A percentile compares a stretch with the other conserved stretches of the same genome.
Conservation (phyloP, 2,113 vertebrate genomes). For the Vidua chalybeata region DNA sequence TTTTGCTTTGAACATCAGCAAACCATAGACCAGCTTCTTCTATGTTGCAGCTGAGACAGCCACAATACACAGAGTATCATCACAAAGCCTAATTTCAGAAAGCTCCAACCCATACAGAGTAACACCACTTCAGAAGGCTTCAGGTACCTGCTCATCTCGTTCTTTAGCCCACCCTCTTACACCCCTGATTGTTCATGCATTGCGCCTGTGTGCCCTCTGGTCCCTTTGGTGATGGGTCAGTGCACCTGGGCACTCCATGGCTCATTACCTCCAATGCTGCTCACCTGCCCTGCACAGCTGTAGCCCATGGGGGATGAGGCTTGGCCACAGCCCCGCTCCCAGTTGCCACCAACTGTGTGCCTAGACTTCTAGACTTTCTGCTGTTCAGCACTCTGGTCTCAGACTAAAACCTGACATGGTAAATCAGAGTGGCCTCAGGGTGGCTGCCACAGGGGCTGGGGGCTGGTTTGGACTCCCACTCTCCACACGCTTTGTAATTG, state of each 20-base stretch:
- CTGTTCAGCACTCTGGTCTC: neutral
- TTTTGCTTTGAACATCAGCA: neutral
- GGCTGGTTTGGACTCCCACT: neutral
- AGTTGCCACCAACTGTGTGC: neutral
- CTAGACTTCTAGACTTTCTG: neutral
- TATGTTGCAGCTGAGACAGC: neutral
- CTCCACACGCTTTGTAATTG: neutral
- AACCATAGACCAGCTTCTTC: neutral
- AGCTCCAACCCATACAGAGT: neutral
- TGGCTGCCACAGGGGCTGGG: neutral
- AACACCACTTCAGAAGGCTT: neutral
- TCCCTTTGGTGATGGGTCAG: neutral
- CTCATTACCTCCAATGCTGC: neutral
- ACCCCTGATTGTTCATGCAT: neutral
- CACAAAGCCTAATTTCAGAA: too few species aligned
- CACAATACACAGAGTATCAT: neutral
- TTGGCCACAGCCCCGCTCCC: neutral
- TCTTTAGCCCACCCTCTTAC: neutral
- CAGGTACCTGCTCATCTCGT: neutral
- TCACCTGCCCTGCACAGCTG: neutral
- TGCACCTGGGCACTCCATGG: neutral
- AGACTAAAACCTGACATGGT: neutral
- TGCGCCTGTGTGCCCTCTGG: neutral
- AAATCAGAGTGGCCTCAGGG: neutral
- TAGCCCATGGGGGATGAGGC: too few species aligned